Evolutionary conservation across 1,140 invertebrate species (phyloP).

Genomic region (Drosophila mayri): DNA sequence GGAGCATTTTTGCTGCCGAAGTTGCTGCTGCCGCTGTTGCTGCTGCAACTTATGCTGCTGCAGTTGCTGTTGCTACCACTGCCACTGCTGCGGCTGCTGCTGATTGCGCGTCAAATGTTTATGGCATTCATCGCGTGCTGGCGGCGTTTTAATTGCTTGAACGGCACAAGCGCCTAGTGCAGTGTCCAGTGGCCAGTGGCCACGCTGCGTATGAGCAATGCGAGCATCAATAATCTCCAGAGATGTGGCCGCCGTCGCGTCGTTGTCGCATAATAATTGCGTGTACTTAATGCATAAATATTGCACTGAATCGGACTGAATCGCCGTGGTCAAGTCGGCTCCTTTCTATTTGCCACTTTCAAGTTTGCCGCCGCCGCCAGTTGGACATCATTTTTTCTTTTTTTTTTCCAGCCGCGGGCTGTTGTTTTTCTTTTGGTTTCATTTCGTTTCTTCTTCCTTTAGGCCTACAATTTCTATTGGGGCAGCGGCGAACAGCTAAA

Average conservation of each 20-base stretch:
- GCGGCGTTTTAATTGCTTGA: conserved; percentile 77
- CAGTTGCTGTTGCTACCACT: conserved; percentile 50
- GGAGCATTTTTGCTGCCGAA: conserved; percentile 37
- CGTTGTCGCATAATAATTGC: conserved; percentile 80
- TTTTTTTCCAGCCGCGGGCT: conserved; percentile 3
- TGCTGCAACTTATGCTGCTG: conserved; percentile 27
- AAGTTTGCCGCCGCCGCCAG: conserved; percentile 60
- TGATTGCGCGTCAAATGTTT: conserved; percentile 81
- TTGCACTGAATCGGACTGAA: conserved; percentile 59
- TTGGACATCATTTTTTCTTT: conserved; percentile 36
- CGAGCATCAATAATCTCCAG: conserved; percentile 78
- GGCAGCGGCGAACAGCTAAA: conserved; percentile 51
- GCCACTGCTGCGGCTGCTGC: conserved; percentile 46
- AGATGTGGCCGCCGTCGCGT: conserved; percentile 55
- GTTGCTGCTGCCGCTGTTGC: conserved; percentile 29
- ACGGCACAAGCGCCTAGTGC: conserved; percentile 51
- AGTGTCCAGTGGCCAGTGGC: conserved; percentile 29
- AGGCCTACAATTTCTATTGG: conserved; percentile 73
- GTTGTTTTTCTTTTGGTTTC: conserved; percentile 23
- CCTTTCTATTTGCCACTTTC: conserved; percentile 78
- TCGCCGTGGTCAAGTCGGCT: conserved; percentile 43
- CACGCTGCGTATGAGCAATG: conserved; percentile 80
- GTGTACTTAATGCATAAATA: conserved; percentile 83
- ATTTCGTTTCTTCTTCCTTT: conserved; percentile 40
- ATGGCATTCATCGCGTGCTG: conserved; percentile 82